These are phyloP conservation scores for Clarias magur DNA, from an alignment of 2,113 vertebrate genomes.

Conservation along the genomic window DNA sequence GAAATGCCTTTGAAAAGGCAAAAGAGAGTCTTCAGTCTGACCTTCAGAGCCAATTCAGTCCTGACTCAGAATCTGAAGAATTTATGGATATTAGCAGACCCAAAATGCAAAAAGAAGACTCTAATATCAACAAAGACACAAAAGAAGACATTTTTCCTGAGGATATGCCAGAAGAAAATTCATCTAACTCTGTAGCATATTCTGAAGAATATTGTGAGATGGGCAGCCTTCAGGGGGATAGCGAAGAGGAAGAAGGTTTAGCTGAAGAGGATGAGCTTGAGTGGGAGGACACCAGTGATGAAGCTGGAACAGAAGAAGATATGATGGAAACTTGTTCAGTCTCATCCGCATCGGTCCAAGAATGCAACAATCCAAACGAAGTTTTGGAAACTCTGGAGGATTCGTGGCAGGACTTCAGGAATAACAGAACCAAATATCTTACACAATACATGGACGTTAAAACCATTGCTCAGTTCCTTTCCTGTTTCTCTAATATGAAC, in stretches of 20 bases:
- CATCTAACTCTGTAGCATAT: neutral
- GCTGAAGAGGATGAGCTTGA: constrained; percentile 29
- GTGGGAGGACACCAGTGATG: constrained; percentile 54
- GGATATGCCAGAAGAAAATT: neutral
- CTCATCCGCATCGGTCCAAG: neutral
- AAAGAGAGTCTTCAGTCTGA: neutral
- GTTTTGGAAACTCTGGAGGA: constrained; percentile 53
- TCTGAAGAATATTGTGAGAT: neutral
- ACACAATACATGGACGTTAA: constrained; percentile 63
- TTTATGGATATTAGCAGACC: neutral
- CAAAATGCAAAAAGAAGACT: neutral
- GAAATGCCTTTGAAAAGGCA: constrained; percentile 51
- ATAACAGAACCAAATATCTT: constrained; percentile 61
- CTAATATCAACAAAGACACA: neutral
- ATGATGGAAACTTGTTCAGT: constrained; percentile 42
- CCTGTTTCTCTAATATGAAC: constrained; percentile 60
- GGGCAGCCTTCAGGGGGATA: neutral
- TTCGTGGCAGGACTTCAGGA: constrained; percentile 68
- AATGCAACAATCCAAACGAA: neutral
- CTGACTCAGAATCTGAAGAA: neutral
- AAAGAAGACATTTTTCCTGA: neutral
- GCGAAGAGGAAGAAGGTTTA: neutral
- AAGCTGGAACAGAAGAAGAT: constrained; percentile 27
- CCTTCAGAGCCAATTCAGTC: neutral
- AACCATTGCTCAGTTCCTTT: constrained; percentile 63